A percentile compares a stretch with the other conserved stretches of the same genome.
Evolutionary conservation across 1,140 invertebrate genomes (phyloP).

Genomic region (Hycleus cichorii): DNA sequence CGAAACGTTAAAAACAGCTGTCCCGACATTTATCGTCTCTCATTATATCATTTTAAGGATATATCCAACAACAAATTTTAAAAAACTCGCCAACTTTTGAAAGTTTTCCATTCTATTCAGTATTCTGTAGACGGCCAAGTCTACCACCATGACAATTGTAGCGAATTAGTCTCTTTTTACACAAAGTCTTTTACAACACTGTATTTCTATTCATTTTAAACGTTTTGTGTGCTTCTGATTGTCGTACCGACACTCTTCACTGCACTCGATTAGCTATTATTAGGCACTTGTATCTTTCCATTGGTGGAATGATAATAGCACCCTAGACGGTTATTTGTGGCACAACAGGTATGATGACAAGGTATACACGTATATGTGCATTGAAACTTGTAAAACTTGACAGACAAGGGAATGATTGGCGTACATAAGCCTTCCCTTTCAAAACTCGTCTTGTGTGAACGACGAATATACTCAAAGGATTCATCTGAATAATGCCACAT

Average conservation of each 20-base stretch:
- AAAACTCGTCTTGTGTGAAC: no score
- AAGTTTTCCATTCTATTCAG: background rate
- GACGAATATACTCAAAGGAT: no score
- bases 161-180: slow-evolving; percentile 8
- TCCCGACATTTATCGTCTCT: background rate
- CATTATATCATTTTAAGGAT: background rate
- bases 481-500: no score
- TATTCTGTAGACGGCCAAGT: background rate
- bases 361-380: no score
- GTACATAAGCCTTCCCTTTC: no score
- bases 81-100: background rate
- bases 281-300: background rate
- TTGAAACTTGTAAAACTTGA: no score
- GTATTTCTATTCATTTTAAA: background rate
- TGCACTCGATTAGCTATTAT: slow-evolving; percentile 16
- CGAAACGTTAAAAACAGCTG: background rate
- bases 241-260: slow-evolving; percentile 6
- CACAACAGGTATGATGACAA: background rate
- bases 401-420: no score
- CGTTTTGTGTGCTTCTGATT: slow-evolving; percentile 1
- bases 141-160: slow-evolving; percentile 11
- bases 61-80: background rate
- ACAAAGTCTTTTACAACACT: background rate
- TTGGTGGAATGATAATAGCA: background rate
- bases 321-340: background rate